phyloP scores from a whole-genome alignment of 2,888 invertebrate genomes.

The Helleia helle region DNA sequence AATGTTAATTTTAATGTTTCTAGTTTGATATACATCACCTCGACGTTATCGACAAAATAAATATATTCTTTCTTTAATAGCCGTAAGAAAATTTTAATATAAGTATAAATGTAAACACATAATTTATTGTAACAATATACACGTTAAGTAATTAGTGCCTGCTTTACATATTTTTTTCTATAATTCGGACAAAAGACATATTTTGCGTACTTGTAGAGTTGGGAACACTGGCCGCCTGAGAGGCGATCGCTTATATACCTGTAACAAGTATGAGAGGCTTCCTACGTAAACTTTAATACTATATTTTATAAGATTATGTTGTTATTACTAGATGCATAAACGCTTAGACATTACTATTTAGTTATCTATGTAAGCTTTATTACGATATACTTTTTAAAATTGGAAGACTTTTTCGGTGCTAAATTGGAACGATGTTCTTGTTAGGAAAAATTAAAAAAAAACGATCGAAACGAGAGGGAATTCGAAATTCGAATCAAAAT shows the following conservation, averaged over 20 bases:
- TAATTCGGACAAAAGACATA: constrained; percentile 60
- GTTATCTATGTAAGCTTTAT: constrained; percentile 64
- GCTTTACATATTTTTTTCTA: constrained; percentile 58
- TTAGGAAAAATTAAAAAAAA: constrained; percentile 30
- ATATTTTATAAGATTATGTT: constrained; percentile 68
- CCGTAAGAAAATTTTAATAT: constrained; percentile 47
- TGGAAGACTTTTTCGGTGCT: constrained; percentile 73
- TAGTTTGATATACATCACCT: constrained; percentile 48
- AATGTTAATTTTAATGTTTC: constrained; percentile 29
- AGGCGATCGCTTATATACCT: constrained; percentile 38
- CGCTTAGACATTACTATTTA: constrained; percentile 67
- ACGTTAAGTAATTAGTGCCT: constrained; percentile 69
- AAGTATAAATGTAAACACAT: constrained; percentile 64
- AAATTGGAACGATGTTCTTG: constrained; percentile 61
- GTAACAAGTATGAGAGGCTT: constrained; percentile 63
- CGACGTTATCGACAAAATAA: constrained; percentile 25
- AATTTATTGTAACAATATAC: constrained; percentile 69
- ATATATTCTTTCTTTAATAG: constrained; percentile 48
- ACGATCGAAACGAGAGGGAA: too few relatives aligned
- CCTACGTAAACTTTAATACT: constrained; percentile 53
- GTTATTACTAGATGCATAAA: constrained; percentile 70
- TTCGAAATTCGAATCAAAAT: constrained; percentile 42
- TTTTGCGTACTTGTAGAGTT: constrained; percentile 61
- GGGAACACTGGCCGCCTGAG: constrained; percentile 38
- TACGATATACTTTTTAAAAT: constrained; percentile 57